These are phyloP conservation scores for Upupa epops DNA, from an alignment of 2,113 vertebrate species.

Conservation along the genomic window DNA sequence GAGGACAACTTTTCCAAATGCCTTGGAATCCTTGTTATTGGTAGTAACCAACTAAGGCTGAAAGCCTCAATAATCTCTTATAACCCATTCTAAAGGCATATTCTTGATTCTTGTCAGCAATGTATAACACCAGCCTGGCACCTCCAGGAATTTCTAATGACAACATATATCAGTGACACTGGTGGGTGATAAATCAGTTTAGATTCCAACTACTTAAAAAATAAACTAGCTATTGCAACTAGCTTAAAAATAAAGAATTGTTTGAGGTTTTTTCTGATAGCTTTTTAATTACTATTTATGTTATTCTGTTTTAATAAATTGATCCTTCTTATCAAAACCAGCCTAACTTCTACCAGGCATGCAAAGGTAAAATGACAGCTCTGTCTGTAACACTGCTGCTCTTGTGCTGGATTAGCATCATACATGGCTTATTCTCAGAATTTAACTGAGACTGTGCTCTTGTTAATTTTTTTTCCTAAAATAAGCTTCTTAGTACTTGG, in stretches of 20 bases:
- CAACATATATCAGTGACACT: background rate
- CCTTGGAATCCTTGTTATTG: background rate
- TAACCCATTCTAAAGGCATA: background rate
- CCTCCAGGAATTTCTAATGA: background rate
- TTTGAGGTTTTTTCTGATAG: fast-evolving
- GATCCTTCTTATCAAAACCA: background rate
- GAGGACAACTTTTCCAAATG: background rate
- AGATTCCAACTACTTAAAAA: no score
- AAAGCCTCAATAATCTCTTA: background rate
- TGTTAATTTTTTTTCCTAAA: background rate
- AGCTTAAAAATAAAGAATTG: background rate
- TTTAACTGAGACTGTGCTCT: background rate
- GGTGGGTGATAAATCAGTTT: background rate
- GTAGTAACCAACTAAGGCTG: background rate
- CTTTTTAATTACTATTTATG: no score
- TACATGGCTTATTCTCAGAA: background rate
- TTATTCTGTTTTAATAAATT: background rate
- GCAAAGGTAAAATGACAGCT: background rate
- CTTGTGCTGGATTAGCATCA: background rate
- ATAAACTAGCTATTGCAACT: no score
- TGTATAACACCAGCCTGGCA: background rate
- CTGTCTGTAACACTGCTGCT: background rate
- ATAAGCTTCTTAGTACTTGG: background rate
- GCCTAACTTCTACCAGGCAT: fast-evolving
- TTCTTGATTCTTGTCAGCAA: background rate